These are phyloP conservation scores for Rhopilema esculentum DNA, from an alignment of 30 jellyfish, hydroid and myxozoan species.

Conservation along the genomic window DNA sequence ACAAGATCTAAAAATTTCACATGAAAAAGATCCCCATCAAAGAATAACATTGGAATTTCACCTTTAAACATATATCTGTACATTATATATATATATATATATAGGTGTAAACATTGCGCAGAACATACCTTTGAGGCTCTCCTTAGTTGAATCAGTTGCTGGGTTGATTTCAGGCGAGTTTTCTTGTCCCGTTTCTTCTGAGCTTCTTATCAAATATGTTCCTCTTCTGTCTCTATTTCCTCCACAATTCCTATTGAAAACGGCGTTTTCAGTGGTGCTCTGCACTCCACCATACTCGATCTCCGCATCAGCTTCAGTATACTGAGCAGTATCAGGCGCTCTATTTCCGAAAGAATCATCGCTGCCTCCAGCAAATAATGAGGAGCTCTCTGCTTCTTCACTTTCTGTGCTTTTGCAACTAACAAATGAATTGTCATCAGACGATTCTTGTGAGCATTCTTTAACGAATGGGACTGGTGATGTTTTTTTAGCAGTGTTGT, in stretches of 20 bases:
- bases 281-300: background rate
- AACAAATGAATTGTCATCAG: background rate
- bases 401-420: background rate
- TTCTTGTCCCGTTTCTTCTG: background rate
- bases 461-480: background rate
- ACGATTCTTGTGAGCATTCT: background rate
- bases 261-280: background rate
- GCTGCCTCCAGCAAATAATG: background rate
- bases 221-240: constrained; percentile 12
- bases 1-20: background rate
- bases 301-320: background rate
- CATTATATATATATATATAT: too few relatives aligned
- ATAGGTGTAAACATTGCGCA: background rate
- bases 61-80: background rate
- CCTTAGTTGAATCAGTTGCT: background rate
- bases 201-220: background rate
- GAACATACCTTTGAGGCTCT: background rate
- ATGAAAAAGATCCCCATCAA: background rate
- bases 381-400: background rate
- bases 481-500: background rate
- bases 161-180: background rate
- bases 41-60: background rate
- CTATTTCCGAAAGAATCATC: background rate
- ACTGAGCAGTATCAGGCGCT: background rate
- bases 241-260: background rate